Conservation (phyloP, 35 echinoderm and acorn worm genomes). For the Holothuria glaberrima region DNA sequence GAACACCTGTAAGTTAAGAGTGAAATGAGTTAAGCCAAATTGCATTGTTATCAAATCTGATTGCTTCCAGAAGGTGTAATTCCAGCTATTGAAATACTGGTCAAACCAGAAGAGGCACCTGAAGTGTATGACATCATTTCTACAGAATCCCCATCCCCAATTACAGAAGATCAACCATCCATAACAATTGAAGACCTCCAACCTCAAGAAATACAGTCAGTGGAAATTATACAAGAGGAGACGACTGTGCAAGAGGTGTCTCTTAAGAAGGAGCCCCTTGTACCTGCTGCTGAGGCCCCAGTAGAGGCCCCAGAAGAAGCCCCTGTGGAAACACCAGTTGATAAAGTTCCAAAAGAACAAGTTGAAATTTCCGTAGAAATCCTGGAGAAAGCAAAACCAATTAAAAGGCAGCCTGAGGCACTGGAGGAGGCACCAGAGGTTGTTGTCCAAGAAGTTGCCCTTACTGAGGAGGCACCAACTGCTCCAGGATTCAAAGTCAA, state of each 20-base stretch:
- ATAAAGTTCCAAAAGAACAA: slow-evolving; percentile 20
- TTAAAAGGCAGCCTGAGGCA: slow-evolving; percentile 6
- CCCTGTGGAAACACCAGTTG: slow-evolving; percentile 14
- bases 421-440: neutral
- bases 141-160: slow-evolving; percentile 44
- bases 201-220: slow-evolving; percentile 11
- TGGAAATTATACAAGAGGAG: neutral
- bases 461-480: neutral
- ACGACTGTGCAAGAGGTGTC: neutral
- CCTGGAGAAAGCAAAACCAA: slow-evolving; percentile 5
- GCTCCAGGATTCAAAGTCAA: slow-evolving; percentile 23
- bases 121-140: slow-evolving; percentile 39
- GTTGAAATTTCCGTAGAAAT: slow-evolving; percentile 30
- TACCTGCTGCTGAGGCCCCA: slow-evolving; percentile 71
- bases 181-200: slow-evolving; percentile 50
- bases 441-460: neutral
- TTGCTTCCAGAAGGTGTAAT: slow-evolving; percentile 39
- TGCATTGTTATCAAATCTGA: neutral
- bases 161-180: slow-evolving; percentile 67
- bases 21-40: neutral
- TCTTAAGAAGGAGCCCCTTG: neutral
- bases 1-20: too few relatives aligned
- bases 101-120: slow-evolving; percentile 35
- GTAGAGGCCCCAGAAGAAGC: slow-evolving; percentile 56
- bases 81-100: slow-evolving; percentile 53